Base-by-base conservation (phyloP, 1,140 invertebrate species). In the Brachionus paranguensis region DNA sequence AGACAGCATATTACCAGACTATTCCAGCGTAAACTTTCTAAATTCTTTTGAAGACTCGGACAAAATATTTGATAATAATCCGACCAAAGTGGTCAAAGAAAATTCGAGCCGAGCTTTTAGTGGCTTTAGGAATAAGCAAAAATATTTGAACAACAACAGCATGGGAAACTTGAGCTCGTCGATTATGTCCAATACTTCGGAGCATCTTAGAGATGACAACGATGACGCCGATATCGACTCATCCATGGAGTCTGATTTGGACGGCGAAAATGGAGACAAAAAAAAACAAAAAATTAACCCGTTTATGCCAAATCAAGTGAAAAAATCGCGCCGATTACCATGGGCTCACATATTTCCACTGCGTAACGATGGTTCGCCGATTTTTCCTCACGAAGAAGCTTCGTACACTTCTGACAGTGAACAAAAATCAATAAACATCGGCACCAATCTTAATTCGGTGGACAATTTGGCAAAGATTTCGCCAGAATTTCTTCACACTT, bases 321-420 rank as follows among this genome's bases (percentile, higher is more conserved):
- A 95, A 43, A 96, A 98, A 0, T 97, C 96, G 68, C 98, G 98
- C 89, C 91, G 97, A 70, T 91, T 96, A 68, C 91, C 97, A 76
- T 99, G 97, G 97, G 97, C 96, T 6, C 97, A 99, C 88, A 97
- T 98, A 84, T 99, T 99, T 90, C 97, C 97, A 24, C 41, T 74
- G 55, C 20, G 60, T 27, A 64, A 41, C 12, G 55, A 85, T 47
- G 68, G 78, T 8, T 47, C 65, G 24, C 84, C 72, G 3, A 72
- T 84, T 33, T 74, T 68, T 83, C 78, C 47, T 20, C 60, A 84
- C 55, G 33, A 72, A 45, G 78, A 68, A 64, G 33, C 29, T 7
- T 41, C 68, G 2, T 60, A 60, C 20, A 60, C 33, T 17, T 41
- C 29, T 72, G 17, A 20, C 6, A 41, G 68, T 43, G 10, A 43